Conservation (phyloP, 2,113 vertebrate species). For the Garra rufa region DNA sequence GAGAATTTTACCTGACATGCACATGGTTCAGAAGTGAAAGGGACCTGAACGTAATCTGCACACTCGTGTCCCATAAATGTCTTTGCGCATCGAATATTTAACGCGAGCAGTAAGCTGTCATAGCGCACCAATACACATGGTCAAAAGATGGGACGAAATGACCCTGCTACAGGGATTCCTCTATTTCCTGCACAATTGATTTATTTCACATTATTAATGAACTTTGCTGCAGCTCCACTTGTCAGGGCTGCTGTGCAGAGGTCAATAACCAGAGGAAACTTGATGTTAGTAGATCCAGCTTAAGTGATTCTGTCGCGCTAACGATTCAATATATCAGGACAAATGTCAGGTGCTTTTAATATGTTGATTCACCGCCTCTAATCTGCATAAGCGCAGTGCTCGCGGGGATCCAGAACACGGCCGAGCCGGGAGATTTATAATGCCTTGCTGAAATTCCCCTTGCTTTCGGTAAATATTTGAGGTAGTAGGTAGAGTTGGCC, state of each 20-base stretch:
- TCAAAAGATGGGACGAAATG: slow-evolving; percentile 67
- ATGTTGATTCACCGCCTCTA: slow-evolving; percentile 88
- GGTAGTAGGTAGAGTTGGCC: slow-evolving; percentile 47
- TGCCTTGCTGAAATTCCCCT: slow-evolving; percentile 46
- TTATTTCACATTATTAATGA: slow-evolving; percentile 99
- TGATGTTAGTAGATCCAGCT: slow-evolving; percentile 92
- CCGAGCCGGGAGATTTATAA: slow-evolving; percentile 47
- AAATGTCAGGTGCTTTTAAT: slow-evolving; percentile 91
- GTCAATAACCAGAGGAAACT: slow-evolving; percentile 96
- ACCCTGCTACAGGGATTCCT: slow-evolving; percentile 76
- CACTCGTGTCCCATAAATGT: slow-evolving; percentile 6
- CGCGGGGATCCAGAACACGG: slow-evolving; percentile 32
- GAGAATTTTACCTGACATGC: slow-evolving; percentile 3
- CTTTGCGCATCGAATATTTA: slow-evolving; percentile 7
- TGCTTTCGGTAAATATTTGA: slow-evolving; percentile 70
- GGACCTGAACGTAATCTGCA: slow-evolving; percentile 5
- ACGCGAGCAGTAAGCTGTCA: slow-evolving; percentile 22
- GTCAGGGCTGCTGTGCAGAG: slow-evolving; percentile 88
- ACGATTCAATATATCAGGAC: slow-evolving; percentile 95
- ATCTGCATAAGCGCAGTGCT: slow-evolving; percentile 89
- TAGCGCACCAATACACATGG: slow-evolving; percentile 47
- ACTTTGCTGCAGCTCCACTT: slow-evolving; percentile 94
- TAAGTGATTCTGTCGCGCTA: slow-evolving; percentile 96
- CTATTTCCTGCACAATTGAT: slow-evolving; percentile 90
- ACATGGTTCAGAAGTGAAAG: slow-evolving; percentile 33